Evolutionary conservation across 2,888 invertebrate species (phyloP).

Genomic region (Hybos culiciformis): DNA sequence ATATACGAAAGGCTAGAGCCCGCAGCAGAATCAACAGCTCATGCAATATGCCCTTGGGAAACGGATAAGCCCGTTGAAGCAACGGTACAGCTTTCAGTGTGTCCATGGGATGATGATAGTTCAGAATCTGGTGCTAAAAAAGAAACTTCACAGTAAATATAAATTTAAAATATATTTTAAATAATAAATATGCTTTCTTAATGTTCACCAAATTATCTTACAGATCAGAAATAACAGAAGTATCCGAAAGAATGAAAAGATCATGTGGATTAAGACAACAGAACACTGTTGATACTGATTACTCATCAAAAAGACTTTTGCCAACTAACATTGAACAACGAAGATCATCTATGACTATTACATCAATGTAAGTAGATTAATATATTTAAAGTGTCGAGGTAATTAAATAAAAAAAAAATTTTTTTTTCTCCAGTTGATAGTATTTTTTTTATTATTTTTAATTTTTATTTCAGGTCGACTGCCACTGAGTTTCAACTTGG

Average conservation of each 20-base stretch:
- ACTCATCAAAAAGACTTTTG: slow-evolving; percentile 35
- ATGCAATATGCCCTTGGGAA: slow-evolving; percentile 35
- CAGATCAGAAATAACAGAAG: slow-evolving; percentile 54
- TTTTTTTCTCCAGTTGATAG: slow-evolving; percentile 6
- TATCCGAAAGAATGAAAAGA: slow-evolving; percentile 45
- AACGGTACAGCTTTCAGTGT: slow-evolving; percentile 22
- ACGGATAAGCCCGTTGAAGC: slow-evolving; percentile 15
- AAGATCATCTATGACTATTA: slow-evolving; percentile 32
- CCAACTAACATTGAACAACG: slow-evolving; percentile 31
- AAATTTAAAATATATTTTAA: too few relatives aligned
- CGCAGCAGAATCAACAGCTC: slow-evolving; percentile 22
- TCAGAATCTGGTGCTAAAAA: too few relatives aligned
- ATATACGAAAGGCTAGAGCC: slow-evolving; percentile 26
- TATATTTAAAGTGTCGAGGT: background rate
- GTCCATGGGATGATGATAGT: slow-evolving; percentile 32
- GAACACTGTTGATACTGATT: slow-evolving; percentile 50
- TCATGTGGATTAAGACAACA: slow-evolving; percentile 50
- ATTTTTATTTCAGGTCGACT: background rate
- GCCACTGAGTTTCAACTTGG: background rate
- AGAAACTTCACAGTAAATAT: too few relatives aligned
- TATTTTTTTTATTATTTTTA: background rate
- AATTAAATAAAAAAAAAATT: slow-evolving; percentile 10
- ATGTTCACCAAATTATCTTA: background rate
- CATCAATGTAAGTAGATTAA: slow-evolving; percentile 27
- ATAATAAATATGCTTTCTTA: too few relatives aligned